These are phyloP conservation scores for Nasonia giraulti DNA, from an alignment of 1,140 invertebrate genomes.

Conservation along the genomic window DNA sequence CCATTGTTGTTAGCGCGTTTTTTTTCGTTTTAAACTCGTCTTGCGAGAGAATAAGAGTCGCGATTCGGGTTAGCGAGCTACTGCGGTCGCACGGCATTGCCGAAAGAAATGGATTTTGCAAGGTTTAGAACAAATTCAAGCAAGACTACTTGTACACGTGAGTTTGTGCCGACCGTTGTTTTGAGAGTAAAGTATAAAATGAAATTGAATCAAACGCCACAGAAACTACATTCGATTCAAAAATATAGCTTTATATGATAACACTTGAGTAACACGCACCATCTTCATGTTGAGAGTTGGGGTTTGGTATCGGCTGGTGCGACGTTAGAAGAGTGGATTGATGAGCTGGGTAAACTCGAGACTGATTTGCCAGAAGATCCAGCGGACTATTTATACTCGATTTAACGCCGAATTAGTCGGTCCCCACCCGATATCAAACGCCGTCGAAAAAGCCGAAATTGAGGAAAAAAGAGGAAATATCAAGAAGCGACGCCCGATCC, in stretches of 20 bases:
- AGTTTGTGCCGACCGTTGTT: too few relatives aligned
- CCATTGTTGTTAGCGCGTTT: constrained; percentile 3
- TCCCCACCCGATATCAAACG: background rate
- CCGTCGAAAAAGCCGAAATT: too few relatives aligned
- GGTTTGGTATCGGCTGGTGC: background rate
- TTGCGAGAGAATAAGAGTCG: background rate
- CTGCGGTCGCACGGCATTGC: background rate
- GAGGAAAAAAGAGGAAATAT: too few relatives aligned
- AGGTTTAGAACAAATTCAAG: background rate
- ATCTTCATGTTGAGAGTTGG: background rate
- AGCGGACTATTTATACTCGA: background rate
- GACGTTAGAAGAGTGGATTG: background rate
- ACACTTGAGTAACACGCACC: background rate
- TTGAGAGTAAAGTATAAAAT: too few relatives aligned
- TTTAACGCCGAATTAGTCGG: background rate
- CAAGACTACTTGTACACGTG: too few relatives aligned
- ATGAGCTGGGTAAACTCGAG: background rate
- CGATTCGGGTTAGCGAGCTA: background rate
- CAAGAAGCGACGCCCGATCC: too few relatives aligned
- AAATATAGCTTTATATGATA: background rate
- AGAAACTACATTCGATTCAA: background rate
- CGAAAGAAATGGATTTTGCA: constrained; percentile 2
- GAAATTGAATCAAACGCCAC: too few relatives aligned
- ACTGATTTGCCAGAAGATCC: background rate
- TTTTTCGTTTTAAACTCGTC: background rate